These are phyloP conservation scores for Sorex araneus DNA, from an alignment of 2,113 vertebrate genomes.

Conservation along the genomic window DNA sequence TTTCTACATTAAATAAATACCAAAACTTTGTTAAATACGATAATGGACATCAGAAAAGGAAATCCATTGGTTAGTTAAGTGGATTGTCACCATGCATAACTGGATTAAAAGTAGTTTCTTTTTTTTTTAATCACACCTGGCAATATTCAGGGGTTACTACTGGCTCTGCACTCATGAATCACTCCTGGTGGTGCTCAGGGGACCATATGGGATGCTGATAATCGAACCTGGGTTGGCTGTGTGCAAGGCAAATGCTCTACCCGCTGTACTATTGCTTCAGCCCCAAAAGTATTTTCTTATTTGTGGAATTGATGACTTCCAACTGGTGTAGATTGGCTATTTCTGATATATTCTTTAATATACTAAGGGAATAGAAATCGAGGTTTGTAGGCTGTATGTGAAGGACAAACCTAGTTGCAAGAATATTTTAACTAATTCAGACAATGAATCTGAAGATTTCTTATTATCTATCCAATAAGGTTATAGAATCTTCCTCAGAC, in stretches of 20 bases:
- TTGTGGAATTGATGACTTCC: not conserved
- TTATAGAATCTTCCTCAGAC: not conserved
- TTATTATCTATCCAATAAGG: not conserved
- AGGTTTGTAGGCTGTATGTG: not conserved
- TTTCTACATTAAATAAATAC: not conserved
- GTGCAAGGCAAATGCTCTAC: too few relatives aligned
- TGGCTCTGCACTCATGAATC: too few relatives aligned
- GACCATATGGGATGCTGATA: too few relatives aligned
- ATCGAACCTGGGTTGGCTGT: too few relatives aligned
- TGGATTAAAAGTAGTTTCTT: not conserved
- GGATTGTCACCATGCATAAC: not conserved
- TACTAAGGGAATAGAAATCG: too few relatives aligned
- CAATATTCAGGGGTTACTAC: too few relatives aligned
- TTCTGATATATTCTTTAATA: not conserved
- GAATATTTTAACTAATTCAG: not conserved
- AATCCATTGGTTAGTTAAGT: conserved; percentile 37
- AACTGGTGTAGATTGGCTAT: not conserved
- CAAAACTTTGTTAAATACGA: not conserved
- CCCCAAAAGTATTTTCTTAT: not conserved
- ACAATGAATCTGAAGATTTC: not conserved
- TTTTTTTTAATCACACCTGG: too few relatives aligned
- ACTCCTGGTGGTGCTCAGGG: too few relatives aligned
- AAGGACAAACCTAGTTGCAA: not conserved
- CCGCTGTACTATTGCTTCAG: too few relatives aligned
- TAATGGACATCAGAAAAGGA: not conserved